Conservation (phyloP, 2,888 invertebrate genomes). For the Chrysodeixis includens region DNA sequence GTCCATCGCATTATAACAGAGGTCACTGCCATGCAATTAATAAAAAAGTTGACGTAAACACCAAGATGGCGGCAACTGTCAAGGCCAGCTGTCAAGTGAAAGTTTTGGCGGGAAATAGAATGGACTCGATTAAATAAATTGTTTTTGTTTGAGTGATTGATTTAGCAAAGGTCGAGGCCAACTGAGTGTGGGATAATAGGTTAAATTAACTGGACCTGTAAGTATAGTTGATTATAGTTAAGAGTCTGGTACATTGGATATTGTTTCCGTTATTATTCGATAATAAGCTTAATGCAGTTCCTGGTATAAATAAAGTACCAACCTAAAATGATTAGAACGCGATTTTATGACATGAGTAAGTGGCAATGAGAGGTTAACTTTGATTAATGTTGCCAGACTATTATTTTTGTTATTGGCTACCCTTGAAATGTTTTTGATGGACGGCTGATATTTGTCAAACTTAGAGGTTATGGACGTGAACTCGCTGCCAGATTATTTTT, state of each 20-base stretch:
- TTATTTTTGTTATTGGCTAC: constrained; percentile 52
- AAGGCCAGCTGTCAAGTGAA: constrained; percentile 67
- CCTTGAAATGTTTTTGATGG: constrained; percentile 54
- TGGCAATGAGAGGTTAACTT: constrained; percentile 49
- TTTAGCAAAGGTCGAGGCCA: constrained; percentile 71
- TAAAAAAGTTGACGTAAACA: constrained; percentile 44
- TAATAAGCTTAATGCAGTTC: constrained; percentile 15
- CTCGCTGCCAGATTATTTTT: neutral
- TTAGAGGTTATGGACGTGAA: constrained; percentile 17
- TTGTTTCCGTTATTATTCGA: neutral
- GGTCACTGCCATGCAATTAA: constrained; percentile 32
- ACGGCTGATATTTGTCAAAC: constrained; percentile 31
- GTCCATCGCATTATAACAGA: too few species aligned
- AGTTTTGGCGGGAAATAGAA: constrained; percentile 61
- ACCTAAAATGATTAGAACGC: constrained; percentile 27
- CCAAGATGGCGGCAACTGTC: constrained; percentile 62
- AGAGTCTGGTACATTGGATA: neutral
- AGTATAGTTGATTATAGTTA: neutral
- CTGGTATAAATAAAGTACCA: neutral
- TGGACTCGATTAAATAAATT: constrained; percentile 39
- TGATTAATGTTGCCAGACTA: constrained; percentile 58
- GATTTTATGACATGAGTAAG: constrained; percentile 27
- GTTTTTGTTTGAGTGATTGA: constrained; percentile 62
- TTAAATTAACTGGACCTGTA: constrained; percentile 43
- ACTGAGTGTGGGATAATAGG: constrained; percentile 30